phyloP scores from a whole-genome alignment of 2,797 vertebrate species.

The Artibeus lituratus region DNA sequence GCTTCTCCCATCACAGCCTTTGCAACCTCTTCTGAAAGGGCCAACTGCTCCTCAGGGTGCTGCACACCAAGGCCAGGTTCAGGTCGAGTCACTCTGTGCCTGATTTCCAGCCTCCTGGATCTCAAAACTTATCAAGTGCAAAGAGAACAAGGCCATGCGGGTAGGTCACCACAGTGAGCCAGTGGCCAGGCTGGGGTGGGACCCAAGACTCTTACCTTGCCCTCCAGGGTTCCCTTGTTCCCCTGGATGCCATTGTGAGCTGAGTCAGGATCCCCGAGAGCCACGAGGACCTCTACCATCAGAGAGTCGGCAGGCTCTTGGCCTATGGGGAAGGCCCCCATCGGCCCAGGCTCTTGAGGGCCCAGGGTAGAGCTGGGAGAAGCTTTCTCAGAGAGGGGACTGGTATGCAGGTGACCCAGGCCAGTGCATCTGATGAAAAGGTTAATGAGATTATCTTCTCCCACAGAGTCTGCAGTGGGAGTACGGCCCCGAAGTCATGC shows the following conservation, averaged over 20 bases:
- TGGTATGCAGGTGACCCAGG: not conserved
- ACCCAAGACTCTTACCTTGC: conserved; percentile 59
- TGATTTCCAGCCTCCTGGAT: not conserved
- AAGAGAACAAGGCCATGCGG: not conserved
- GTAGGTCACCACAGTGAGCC: not conserved
- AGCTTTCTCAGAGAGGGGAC: not conserved
- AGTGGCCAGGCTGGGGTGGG: not conserved
- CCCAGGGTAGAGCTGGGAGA: not conserved
- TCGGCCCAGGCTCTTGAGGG: not conserved
- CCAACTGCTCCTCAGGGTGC: not conserved
- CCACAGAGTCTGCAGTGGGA: not conserved
- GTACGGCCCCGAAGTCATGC: not conserved
- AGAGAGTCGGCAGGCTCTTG: not conserved
- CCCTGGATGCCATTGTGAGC: conserved; percentile 18
- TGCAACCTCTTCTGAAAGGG: not conserved
- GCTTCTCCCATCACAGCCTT: not conserved
- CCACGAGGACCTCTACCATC: not conserved
- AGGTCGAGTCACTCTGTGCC: not conserved
- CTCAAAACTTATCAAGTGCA: conserved; percentile 12
- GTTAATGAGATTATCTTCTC: conserved; percentile 9
- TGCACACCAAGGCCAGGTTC: not conserved
- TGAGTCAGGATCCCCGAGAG: conserved; percentile 18
- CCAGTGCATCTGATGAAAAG: not conserved
- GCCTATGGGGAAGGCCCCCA: not conserved
- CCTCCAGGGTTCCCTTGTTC: not conserved